phyloP scores from a whole-genome alignment of 1,140 invertebrate genomes.

The Stenopsyche tienmushanensis region DNA sequence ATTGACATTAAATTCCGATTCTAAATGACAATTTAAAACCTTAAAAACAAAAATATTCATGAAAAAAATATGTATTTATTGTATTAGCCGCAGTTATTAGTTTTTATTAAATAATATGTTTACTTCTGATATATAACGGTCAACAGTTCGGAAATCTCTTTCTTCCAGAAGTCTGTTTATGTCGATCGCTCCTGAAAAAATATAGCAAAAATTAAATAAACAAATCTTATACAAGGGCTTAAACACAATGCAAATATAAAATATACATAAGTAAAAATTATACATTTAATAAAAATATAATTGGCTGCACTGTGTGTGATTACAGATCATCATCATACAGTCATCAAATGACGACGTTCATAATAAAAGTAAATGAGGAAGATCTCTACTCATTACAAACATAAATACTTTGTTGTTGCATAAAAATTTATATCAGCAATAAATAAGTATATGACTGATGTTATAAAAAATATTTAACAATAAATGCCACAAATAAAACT shows the following conservation, averaged over 20 bases:
- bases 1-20: constrained; percentile 62
- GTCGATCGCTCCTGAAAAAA: constrained; percentile 59
- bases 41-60: constrained; percentile 44
- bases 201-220: constrained; percentile 34
- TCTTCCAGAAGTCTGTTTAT: constrained; percentile 64
- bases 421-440: no score
- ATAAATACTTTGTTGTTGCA: no score
- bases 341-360: no score
- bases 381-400: no score
- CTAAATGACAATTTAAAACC: constrained; percentile 61
- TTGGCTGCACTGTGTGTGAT: no score
- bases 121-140: constrained; percentile 64
- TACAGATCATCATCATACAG: no score
- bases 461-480: constrained; percentile 18
- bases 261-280: constrained; percentile 10
- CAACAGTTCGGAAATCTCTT: constrained; percentile 62
- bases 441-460: no score
- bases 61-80: not conserved
- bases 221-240: constrained; percentile 25
- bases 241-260: constrained; percentile 10
- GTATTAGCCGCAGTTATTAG: not conserved
- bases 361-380: no score
- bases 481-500: constrained; percentile 16
- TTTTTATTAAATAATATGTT: constrained; percentile 28
- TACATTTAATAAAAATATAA: no score